These are phyloP conservation scores for Paralichthys olivaceus DNA, from an alignment of 2,113 vertebrate genomes.

Conservation along the genomic window DNA sequence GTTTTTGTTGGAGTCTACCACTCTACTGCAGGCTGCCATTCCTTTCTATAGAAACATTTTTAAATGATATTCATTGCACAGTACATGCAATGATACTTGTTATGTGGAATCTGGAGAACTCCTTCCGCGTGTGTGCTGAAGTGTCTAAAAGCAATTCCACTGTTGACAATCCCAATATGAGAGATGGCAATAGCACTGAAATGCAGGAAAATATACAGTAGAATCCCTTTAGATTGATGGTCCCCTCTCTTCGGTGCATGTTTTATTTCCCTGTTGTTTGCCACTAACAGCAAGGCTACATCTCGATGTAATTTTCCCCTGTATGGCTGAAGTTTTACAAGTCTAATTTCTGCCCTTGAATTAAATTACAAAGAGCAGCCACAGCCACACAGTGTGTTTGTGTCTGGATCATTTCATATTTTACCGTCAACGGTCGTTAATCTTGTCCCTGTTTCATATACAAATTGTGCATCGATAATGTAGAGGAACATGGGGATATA, in stretches of 20 bases:
- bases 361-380: constrained; percentile 64
- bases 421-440: constrained; percentile 66
- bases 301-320: constrained; percentile 66
- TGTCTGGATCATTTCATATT: constrained; percentile 71
- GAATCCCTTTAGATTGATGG: constrained; percentile 74
- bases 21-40: constrained; percentile 53
- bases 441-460: constrained; percentile 59
- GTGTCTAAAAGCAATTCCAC: constrained; percentile 68
- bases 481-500: constrained; percentile 40
- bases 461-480: constrained; percentile 60
- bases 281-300: constrained; percentile 63
- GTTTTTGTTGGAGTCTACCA: constrained; percentile 48
- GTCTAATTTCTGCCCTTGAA: constrained; percentile 80
- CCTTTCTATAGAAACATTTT: constrained; percentile 42
- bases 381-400: constrained; percentile 61
- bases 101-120: constrained; percentile 44
- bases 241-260: constrained; percentile 62
- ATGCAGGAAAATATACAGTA: constrained; percentile 60
- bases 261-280: constrained; percentile 78
- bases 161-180: constrained; percentile 67
- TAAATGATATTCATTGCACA: constrained; percentile 41
- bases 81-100: constrained; percentile 32
- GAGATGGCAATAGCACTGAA: constrained; percentile 48
- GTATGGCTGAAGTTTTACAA: constrained; percentile 75
- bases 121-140: constrained; percentile 15